These are phyloP conservation scores for Apostichopus parvimensis DNA, from an alignment of 35 echinoderm and acorn worm genomes.

Conservation along the genomic window DNA sequence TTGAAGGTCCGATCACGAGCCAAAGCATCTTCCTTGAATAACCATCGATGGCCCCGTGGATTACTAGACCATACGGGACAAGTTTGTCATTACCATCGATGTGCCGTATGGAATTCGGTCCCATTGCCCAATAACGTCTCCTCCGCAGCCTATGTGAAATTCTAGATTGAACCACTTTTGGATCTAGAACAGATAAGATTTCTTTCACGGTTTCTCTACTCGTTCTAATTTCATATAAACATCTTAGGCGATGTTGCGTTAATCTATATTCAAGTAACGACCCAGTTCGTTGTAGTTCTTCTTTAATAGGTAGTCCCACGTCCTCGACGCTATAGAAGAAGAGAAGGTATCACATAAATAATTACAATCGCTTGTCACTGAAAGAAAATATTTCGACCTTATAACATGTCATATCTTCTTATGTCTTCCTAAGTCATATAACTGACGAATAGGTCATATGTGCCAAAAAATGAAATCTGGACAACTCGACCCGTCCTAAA, in stretches of 20 bases:
- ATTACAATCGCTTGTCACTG: too few relatives aligned
- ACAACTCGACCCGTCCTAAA: too few relatives aligned
- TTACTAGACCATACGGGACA: constrained; percentile 59
- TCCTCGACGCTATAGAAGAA: not conserved
- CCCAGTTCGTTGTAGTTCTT: not conserved
- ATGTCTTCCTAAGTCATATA: too few relatives aligned
- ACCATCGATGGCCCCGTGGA: constrained; percentile 69
- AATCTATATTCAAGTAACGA: constrained; percentile 54
- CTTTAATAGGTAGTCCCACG: not conserved
- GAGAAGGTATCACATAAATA: too few relatives aligned
- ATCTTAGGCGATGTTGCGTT: constrained; percentile 45
- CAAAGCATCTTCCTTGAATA: constrained; percentile 66
- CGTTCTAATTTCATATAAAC: constrained; percentile 26
- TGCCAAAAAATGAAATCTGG: too few relatives aligned
- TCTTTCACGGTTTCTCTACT: constrained; percentile 37
- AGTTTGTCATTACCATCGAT: constrained; percentile 73
- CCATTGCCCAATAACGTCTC: constrained; percentile 31
- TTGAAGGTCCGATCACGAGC: constrained; percentile 58
- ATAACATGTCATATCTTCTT: too few relatives aligned
- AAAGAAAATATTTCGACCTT: too few relatives aligned
- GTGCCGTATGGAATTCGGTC: constrained; percentile 70
- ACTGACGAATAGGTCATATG: too few relatives aligned
- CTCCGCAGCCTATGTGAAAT: constrained; percentile 21
- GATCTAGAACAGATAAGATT: constrained; percentile 38
- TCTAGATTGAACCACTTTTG: constrained; percentile 51